Percentiles rank a stretch among this genome's conserved stretches.
Evolutionary conservation across 2,113 vertebrate species (phyloP).

Genomic region (Barnardius zonarius): DNA sequence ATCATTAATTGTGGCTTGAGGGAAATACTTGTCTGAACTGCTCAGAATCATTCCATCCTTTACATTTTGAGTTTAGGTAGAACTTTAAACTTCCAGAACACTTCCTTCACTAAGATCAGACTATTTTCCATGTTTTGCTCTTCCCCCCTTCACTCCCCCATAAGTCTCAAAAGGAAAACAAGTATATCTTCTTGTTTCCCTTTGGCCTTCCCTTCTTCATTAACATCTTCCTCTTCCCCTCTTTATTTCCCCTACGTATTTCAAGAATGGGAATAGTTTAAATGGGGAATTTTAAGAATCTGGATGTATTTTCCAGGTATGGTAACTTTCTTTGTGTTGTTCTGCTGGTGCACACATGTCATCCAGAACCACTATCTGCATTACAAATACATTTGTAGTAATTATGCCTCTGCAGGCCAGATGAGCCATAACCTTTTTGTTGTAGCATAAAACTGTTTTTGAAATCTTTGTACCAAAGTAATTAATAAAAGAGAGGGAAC

Average conservation of each 20-base stretch:
- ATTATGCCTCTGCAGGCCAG: background rate
- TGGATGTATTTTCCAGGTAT: background rate
- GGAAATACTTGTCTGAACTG: background rate
- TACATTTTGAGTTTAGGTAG: background rate
- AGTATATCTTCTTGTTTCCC: background rate
- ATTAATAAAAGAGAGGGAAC: constrained; percentile 29
- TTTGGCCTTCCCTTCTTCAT: background rate
- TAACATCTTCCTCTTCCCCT: background rate
- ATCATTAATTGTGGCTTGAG: background rate
- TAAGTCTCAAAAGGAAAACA: background rate
- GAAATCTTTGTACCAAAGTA: background rate
- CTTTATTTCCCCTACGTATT: background rate
- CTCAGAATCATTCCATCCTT: background rate
- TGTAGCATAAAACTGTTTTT: constrained; percentile 10
- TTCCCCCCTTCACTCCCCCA: background rate
- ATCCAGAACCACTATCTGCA: background rate
- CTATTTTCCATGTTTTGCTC: background rate
- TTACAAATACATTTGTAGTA: background rate
- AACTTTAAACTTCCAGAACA: background rate
- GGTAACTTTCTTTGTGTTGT: background rate
- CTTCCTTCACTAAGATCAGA: background rate
- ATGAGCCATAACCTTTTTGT: background rate
- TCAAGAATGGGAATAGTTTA: background rate
- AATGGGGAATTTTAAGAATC: background rate
- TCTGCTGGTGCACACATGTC: background rate